A percentile compares a stretch with the other conserved stretches of the same genome.
phyloP scores from a whole-genome alignment of 2,888 invertebrate species.

The Synanthedon vespiformis region DNA sequence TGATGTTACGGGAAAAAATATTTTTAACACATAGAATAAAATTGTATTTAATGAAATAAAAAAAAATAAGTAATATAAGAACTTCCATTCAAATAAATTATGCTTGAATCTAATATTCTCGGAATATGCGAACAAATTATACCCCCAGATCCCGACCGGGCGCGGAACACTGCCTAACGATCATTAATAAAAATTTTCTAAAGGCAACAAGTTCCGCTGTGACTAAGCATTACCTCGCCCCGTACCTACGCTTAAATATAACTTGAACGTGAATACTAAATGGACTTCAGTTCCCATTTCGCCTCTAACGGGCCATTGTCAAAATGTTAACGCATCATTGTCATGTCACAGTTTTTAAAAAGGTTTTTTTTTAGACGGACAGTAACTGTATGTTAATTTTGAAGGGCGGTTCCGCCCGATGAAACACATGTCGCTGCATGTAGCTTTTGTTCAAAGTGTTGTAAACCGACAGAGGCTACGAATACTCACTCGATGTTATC shows the following conservation, averaged over 20 bases:
- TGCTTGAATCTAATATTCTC: conserved; percentile 5
- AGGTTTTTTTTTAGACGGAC: conserved; percentile 30
- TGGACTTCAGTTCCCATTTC: conserved; percentile 40
- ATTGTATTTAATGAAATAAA: too few species aligned
- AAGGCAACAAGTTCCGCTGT: conserved; percentile 43
- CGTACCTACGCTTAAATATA: conserved; percentile 10
- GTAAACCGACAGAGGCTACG: conserved; percentile 33
- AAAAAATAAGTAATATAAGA: too few species aligned
- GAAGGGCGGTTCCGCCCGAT: conserved; percentile 46
- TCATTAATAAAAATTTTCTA: conserved; percentile 45
- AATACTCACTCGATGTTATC: conserved; percentile 34
- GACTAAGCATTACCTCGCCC: conserved; percentile 32
- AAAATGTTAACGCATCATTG: conserved; percentile 60
- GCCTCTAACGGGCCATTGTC: conserved; percentile 48
- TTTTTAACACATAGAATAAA: too few species aligned
- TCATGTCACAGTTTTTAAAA: conserved; percentile 56
- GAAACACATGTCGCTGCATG: conserved; percentile 53
- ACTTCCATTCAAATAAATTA: background rate
- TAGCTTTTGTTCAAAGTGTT: conserved; percentile 45
- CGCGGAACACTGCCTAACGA: conserved; percentile 12
- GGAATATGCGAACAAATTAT: conserved; percentile 28
- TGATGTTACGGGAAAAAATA: too few species aligned
- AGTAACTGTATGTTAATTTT: conserved; percentile 56
- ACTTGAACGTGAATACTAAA: conserved; percentile 25
- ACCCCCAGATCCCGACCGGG: conserved; percentile 18